Conservation (phyloP, 2,888 invertebrate species). For the Rhorus exstirpatorius region DNA sequence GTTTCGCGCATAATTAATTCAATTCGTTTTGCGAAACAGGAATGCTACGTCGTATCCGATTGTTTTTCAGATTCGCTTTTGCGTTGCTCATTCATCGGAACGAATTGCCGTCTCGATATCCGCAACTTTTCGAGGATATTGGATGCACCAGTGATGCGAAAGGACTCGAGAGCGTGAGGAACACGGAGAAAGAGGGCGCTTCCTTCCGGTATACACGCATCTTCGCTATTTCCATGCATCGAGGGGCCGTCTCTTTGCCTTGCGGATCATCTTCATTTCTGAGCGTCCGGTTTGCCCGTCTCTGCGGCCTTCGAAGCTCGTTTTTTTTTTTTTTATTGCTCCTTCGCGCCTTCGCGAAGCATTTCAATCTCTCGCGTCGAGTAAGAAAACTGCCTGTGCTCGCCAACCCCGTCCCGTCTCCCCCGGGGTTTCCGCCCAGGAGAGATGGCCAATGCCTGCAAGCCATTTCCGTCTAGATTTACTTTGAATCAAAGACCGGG, state of each 20-base stretch:
- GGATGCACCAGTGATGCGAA: conserved; percentile 19
- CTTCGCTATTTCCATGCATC: conserved; percentile 27
- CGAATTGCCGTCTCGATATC: conserved; percentile 4
- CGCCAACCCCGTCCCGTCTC: conserved; percentile 14
- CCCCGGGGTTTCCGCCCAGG: conserved; percentile 22
- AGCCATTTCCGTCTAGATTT: conserved; percentile 71
- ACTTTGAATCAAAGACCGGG: conserved; percentile 72
- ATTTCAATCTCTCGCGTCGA: conserved; percentile 64
- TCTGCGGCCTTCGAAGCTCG: conserved; percentile 51
- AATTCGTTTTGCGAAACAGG: neutral
- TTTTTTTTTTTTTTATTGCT: conserved; percentile 72
- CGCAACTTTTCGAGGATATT: conserved; percentile 1
- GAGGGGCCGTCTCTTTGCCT: conserved; percentile 49
- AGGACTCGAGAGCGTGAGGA: conserved; percentile 9
- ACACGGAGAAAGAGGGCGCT: conserved; percentile 30
- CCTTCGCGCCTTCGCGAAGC: conserved; percentile 57
- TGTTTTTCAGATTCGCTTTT: neutral
- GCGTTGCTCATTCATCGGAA: neutral
- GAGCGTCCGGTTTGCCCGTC: conserved; percentile 49
- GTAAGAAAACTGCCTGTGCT: conserved; percentile 64
- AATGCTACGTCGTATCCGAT: neutral
- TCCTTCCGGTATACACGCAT: conserved; percentile 45
- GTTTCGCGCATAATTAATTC: neutral
- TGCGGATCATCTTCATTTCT: conserved; percentile 49
- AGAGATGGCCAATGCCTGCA: conserved; percentile 67